Conservation (phyloP, 2,113 vertebrate species). For the Seriola rivoliana region DNA sequence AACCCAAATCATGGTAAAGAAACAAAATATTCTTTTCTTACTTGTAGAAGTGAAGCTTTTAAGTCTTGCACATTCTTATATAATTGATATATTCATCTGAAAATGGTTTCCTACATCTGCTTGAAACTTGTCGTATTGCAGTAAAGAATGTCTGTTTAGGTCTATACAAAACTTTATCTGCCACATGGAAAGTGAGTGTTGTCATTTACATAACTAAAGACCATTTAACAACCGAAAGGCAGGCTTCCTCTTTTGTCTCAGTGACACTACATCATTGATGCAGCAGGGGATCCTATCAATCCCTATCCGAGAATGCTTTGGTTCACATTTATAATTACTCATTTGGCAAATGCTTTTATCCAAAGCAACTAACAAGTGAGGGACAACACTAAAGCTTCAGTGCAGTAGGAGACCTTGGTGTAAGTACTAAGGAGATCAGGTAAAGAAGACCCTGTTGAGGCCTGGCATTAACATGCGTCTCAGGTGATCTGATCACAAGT, state of each 20-base stretch:
- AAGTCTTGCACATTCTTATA: background rate
- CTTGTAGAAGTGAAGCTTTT: background rate
- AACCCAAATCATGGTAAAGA: constrained; percentile 96
- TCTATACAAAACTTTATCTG: background rate
- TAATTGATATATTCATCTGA: background rate
- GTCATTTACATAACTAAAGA: background rate
- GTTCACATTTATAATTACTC: background rate
- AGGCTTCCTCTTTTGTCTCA: background rate
- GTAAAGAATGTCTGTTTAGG: background rate
- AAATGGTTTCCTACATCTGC: background rate
- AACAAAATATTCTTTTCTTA: background rate
- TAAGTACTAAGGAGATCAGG: no score
- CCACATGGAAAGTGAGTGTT: background rate
- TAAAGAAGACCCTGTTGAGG: no score
- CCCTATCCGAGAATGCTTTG: background rate
- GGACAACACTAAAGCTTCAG: no score
- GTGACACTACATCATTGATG: background rate
- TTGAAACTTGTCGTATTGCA: background rate
- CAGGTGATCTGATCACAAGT: no score
- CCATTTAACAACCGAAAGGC: background rate
- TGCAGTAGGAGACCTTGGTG: no score
- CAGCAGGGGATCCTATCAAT: background rate
- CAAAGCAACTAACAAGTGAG: no score
- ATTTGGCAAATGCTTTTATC: no score
- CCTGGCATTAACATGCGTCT: no score